Evolutionary conservation across 2,113 vertebrate genomes (phyloP), one percentile per base, ranked within the genome.

Genomic region (Tetraodon nigroviridis): DNA sequence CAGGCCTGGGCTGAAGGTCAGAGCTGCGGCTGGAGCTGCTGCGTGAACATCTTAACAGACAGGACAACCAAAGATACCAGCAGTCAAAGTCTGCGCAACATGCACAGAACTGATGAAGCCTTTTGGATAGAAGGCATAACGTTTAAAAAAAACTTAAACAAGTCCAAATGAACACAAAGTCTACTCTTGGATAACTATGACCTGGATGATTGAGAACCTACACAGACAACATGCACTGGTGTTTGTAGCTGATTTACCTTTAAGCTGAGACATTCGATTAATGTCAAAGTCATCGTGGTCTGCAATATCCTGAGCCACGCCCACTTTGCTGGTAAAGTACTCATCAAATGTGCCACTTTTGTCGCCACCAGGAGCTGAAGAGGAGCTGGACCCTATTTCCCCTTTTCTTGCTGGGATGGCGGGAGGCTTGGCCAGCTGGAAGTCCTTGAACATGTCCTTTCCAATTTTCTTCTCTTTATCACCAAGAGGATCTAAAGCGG

Each of bases 391-490:
- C 4, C 1, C 55, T 0, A 84, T 83, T 24, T 96, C 94, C 56
- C 90, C 91, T 83, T 89, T 94, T 73, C 93, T 91, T 0, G 93
- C 92, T 3, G 94, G 93, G 21, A 95, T 90, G 18, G 91, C 89
- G 3, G 93, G 93, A 4, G 91, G 94, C 44, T 95, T 96, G 64
- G 89, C 90, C 24, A 98, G 66, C 57, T 95, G 94, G 79, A 98
- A 96, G 79, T 97, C 92, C 86, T 94, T 98, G 80, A 99, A 98
- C 96, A 98, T 97, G 64, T 97, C 93, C 74, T 93, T 97, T 37
- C 97, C 87, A 18, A 12, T 91, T 66, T 94, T 98, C 78, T 90
- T 90, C 75, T 97, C 95, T 79, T 85, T 94, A 42, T 94, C 94
- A 6, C 93, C 95, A 6, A 99, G 92, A 0, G 97, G 96, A 78